Percentiles rank a stretch among this genome's conserved stretches.
Conservation (phyloP, 2,797 vertebrate species). For the Rachycentron canadum region DNA sequence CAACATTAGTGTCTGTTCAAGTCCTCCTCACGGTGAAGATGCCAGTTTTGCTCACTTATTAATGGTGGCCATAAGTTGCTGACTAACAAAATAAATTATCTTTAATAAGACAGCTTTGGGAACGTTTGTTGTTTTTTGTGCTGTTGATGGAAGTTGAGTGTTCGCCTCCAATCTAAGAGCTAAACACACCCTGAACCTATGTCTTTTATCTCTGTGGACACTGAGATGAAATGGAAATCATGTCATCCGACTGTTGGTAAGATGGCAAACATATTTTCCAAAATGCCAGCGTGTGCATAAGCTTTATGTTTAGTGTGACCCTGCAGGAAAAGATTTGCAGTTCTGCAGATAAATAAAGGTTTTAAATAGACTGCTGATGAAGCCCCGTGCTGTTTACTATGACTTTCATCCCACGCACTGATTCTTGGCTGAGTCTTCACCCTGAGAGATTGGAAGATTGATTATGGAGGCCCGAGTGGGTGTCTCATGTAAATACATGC, state of each 20-base stretch:
- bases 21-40: background rate
- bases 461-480: constrained; percentile 74
- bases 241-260: constrained; percentile 44
- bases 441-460: constrained; percentile 76
- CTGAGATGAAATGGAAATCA: constrained; percentile 46
- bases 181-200: constrained; percentile 3
- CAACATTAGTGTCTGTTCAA: constrained; percentile 15
- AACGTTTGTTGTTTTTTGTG: background rate
- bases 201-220: constrained; percentile 25
- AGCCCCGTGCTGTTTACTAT: constrained; percentile 68
- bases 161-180: constrained; percentile 9
- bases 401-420: constrained; percentile 74
- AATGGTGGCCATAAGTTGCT: background rate
- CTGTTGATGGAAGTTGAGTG: background rate
- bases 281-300: constrained; percentile 51
- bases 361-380: constrained; percentile 68
- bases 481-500: constrained; percentile 77
- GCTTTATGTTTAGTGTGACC: constrained; percentile 62
- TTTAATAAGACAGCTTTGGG: background rate
- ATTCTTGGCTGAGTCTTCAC: constrained; percentile 72
- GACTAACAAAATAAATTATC: constrained; percentile 8
- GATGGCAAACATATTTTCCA: constrained; percentile 59
- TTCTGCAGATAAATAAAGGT: constrained; percentile 67
- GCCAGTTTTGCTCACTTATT: background rate
- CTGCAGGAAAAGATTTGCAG: constrained; percentile 62